Evolutionary conservation across 2,113 vertebrate species (phyloP).

Genomic region (Heloderma charlesbogerti): DNA sequence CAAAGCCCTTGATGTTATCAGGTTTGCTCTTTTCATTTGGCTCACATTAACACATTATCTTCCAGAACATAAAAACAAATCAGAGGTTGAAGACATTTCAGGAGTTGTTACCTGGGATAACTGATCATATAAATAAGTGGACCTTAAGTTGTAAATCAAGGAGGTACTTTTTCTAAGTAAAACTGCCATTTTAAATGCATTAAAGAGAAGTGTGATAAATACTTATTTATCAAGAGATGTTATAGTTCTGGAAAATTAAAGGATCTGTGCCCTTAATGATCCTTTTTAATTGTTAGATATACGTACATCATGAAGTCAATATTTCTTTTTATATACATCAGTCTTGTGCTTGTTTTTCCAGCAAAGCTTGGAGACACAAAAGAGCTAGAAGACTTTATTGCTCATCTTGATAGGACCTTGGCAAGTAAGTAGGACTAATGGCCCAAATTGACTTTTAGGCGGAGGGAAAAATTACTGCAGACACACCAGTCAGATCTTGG

Average conservation of each 20-base stretch:
- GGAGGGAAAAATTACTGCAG: neutral
- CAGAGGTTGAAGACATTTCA: neutral
- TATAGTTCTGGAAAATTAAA: neutral
- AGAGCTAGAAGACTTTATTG: conserved; percentile 97
- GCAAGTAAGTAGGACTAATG: conserved; percentile 85
- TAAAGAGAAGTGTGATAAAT: neutral
- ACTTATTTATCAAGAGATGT: neutral
- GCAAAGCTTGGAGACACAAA: conserved; percentile 98
- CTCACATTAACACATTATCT: neutral
- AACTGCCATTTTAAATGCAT: neutral
- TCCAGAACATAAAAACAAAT: neutral
- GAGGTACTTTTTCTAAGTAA: neutral
- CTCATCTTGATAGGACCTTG: conserved; percentile 94
- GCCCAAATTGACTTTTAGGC: neutral
- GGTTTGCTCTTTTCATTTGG: neutral
- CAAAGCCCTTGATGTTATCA: neutral
- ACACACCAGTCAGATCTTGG: neutral
- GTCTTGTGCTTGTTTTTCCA: conserved; percentile 66
- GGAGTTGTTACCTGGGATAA: neutral
- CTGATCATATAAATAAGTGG: no score
- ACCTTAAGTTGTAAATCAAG: neutral
- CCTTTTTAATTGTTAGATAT: neutral
- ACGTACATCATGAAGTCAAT: neutral
- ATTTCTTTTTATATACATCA: neutral
- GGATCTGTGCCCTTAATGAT: neutral